phyloP scores from a whole-genome alignment of 2,888 invertebrate genomes.

The Uropetala carovei region DNA sequence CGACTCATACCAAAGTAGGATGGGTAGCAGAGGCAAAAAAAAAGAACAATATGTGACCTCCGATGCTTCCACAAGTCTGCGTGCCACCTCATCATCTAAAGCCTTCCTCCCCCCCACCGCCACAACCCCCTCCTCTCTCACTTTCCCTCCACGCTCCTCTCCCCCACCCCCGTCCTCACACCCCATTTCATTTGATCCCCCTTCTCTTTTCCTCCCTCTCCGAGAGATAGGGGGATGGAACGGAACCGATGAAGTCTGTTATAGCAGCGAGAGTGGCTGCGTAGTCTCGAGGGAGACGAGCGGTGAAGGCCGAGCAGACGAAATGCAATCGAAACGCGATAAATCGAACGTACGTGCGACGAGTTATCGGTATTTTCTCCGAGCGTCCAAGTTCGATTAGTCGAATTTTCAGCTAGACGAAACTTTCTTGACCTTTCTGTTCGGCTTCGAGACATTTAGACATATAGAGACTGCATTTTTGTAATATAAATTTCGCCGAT shows the following conservation, averaged over 20 bases:
- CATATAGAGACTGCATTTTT: too few species aligned
- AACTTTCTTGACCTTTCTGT: background rate
- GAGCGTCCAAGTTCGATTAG: background rate
- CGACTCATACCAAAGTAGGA: background rate
- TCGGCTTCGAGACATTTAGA: too few species aligned
- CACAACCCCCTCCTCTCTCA: too few species aligned
- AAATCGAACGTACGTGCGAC: background rate
- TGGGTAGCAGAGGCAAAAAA: background rate
- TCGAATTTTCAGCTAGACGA: background rate
- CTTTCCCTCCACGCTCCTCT: background rate
- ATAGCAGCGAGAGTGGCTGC: background rate
- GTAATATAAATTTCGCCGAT: too few species aligned
- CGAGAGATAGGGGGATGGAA: background rate
- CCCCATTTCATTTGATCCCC: background rate
- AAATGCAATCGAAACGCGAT: background rate
- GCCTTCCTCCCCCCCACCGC: background rate
- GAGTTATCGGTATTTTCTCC: background rate
- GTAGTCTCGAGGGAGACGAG: background rate
- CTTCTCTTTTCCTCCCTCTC: background rate
- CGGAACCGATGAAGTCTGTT: constrained; percentile 12
- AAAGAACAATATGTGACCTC: constrained; percentile 1
- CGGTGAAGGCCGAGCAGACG: background rate
- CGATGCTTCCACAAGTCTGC: constrained; percentile 19
- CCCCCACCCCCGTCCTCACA: background rate
- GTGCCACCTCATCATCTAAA: constrained; percentile 1